phyloP scores from a whole-genome alignment of 2,888 invertebrate genomes.

The Agrotis clavis region DNA sequence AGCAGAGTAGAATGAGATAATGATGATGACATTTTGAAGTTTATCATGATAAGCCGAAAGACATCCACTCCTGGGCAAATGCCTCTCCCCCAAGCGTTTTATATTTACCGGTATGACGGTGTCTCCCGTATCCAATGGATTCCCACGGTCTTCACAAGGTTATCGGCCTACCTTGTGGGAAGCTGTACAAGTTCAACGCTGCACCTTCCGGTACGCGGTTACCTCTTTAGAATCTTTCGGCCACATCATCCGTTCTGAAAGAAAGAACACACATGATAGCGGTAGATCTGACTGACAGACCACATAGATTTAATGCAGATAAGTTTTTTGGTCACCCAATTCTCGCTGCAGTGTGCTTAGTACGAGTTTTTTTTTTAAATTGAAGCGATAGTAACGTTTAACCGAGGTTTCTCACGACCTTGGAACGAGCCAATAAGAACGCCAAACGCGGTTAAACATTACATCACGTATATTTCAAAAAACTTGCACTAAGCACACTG shows the following conservation, averaged over 20 bases:
- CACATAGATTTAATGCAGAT: background rate
- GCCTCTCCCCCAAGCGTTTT: background rate
- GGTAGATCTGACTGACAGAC: background rate
- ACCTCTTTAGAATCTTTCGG: background rate
- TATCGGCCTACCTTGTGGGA: background rate
- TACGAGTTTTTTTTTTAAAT: too few species aligned
- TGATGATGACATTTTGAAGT: background rate
- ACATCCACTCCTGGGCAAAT: background rate
- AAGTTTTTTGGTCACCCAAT: background rate
- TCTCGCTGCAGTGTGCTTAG: background rate
- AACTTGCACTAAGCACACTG: too few species aligned
- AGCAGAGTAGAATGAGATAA: too few species aligned
- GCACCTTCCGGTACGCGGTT: background rate
- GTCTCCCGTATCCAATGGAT: background rate
- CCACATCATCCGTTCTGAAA: background rate
- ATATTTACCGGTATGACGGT: background rate
- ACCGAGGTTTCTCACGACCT: too few species aligned
- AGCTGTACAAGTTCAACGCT: background rate
- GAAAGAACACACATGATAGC: background rate
- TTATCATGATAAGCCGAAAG: background rate
- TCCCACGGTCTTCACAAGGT: background rate
- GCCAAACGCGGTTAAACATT: too few species aligned
- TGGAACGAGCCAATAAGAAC: too few species aligned
- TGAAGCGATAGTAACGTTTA: too few species aligned
- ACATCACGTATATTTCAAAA: too few species aligned